Percentiles rank a stretch among this genome's conserved stretches.
These are phyloP conservation scores for Dryomyza anilis DNA, from an alignment of 2,888 invertebrate species.

Conservation along the genomic window DNA sequence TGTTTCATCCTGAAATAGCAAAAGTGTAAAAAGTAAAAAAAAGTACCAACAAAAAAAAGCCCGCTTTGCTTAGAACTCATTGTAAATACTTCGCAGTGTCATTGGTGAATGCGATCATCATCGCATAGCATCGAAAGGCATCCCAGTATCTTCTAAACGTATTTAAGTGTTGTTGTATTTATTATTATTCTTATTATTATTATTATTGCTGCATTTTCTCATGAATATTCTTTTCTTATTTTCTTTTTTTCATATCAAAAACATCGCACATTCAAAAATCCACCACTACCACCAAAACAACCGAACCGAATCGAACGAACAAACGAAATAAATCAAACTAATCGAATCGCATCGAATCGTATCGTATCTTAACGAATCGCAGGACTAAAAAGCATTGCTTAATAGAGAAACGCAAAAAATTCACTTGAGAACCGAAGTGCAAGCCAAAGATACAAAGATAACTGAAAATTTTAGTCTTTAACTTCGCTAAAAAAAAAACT, in stretches of 20 bases:
- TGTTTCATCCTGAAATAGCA: not conserved
- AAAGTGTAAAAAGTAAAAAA: not conserved
- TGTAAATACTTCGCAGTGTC: too few species aligned
- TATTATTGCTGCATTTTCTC: conserved; percentile 58
- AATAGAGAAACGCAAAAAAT: too few species aligned
- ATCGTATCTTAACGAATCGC: not conserved
- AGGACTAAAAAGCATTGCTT: not conserved
- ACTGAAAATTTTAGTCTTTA: too few species aligned
- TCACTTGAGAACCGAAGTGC: too few species aligned
- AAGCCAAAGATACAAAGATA: too few species aligned
- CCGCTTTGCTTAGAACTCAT: not conserved
- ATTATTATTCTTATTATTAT: conserved; percentile 52
- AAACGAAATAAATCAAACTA: not conserved
- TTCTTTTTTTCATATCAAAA: conserved; percentile 56
- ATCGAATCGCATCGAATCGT: not conserved
- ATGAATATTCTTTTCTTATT: conserved; percentile 57
- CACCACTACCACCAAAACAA: conserved; percentile 38
- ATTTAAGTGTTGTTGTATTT: too few species aligned
- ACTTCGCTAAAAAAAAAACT: too few species aligned
- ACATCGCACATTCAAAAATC: conserved; percentile 50
- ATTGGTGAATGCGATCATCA: too few species aligned
- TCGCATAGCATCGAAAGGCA: too few species aligned
- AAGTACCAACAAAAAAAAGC: not conserved
- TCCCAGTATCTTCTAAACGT: too few species aligned
- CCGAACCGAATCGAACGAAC: conserved; percentile 23